Conservation (phyloP, 2,888 invertebrate genomes). For the Nymphalis c-album region DNA sequence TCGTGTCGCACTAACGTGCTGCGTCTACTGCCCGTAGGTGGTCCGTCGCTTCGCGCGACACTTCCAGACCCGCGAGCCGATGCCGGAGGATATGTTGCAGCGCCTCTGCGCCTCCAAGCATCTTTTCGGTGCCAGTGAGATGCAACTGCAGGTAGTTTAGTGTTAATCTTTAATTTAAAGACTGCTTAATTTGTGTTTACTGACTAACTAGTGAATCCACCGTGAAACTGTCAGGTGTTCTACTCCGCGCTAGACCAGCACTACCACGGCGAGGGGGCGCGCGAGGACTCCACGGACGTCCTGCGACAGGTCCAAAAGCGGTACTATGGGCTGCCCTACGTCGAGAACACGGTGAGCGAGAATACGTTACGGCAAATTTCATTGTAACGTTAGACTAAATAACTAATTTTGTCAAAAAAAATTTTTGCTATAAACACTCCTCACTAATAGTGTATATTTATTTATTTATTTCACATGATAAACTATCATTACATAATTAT, state of each 20-base stretch:
- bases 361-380: too few species aligned
- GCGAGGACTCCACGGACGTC: conserved; percentile 85
- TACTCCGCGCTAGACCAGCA: conserved; percentile 95
- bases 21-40: conserved; percentile 79
- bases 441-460: too few species aligned
- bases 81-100: conserved; percentile 88
- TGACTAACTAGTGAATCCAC: too few species aligned
- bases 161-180: too few species aligned
- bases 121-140: conserved; percentile 93
- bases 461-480: too few species aligned
- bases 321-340: conserved; percentile 93
- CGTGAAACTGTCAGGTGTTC: conserved; percentile 83
- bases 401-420: too few species aligned
- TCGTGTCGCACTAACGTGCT: too few species aligned
- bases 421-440: too few species aligned
- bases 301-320: conserved; percentile 88
- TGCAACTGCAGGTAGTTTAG: conserved; percentile 87
- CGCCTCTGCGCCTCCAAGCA: conserved; percentile 92
- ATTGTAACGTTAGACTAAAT: too few species aligned
- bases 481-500: too few species aligned
- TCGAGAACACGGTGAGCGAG: conserved; percentile 91
- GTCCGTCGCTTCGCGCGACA: conserved; percentile 93
- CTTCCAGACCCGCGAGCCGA: conserved; percentile 91
- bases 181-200: too few species aligned
- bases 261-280: conserved; percentile 86